Evolutionary conservation across 2,797 vertebrate genomes (phyloP).

Genomic region (Dendrocincla tyrannina): DNA sequence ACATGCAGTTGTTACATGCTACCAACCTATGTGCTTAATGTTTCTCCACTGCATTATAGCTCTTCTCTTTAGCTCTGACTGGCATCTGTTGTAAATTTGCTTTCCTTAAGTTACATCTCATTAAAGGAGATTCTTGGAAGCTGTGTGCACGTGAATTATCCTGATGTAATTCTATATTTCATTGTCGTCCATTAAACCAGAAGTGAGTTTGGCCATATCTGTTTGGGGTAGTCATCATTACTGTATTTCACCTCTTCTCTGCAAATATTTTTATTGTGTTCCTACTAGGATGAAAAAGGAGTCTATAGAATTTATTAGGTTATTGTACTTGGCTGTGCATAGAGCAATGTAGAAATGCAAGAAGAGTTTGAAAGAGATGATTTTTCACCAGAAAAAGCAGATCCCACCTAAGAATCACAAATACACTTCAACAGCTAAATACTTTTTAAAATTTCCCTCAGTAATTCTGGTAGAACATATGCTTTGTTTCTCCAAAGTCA

Average conservation of each 20-base stretch:
- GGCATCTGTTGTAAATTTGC: neutral
- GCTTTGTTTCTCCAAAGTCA: neutral
- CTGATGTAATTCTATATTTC: neutral
- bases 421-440: neutral
- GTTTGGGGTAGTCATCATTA: neutral
- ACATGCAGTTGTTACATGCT: neutral
- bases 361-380: neutral
- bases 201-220: neutral
- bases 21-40: neutral
- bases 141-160: neutral
- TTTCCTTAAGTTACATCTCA: neutral
- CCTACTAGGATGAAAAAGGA: neutral
- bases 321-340: constrained; percentile 13
- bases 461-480: neutral
- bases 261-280: neutral
- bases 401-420: constrained; percentile 1
- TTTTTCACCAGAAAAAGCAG: constrained; percentile 7
- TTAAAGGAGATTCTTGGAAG: neutral
- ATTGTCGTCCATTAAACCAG: neutral
- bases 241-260: neutral
- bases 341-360: neutral
- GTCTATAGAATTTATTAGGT: neutral
- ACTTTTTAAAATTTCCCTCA: neutral
- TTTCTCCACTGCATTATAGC: neutral
- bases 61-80: neutral